phyloP scores from a whole-genome alignment of 1,140 invertebrate species.

The Pristionchus pacificus region DNA sequence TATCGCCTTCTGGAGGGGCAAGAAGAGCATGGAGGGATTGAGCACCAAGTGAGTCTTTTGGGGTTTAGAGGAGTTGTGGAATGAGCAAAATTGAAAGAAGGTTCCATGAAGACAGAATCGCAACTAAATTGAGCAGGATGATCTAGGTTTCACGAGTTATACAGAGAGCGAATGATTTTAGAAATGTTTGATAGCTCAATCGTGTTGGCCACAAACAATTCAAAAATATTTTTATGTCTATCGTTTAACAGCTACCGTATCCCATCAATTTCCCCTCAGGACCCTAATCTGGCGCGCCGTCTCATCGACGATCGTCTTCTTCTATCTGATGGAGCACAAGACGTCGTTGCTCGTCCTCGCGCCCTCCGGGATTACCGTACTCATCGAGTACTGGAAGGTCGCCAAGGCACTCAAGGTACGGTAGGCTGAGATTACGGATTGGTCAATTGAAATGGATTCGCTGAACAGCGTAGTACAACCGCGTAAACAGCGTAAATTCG shows the following conservation, averaged over 20 bases:
- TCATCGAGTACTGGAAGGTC: slow-evolving; percentile 72
- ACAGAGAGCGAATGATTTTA: too few relatives aligned
- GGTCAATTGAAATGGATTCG: slow-evolving; percentile 25
- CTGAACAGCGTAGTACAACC: slow-evolving; percentile 4
- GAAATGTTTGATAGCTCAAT: too few relatives aligned
- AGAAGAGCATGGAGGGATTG: slow-evolving; percentile 78
- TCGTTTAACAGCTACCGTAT: too few relatives aligned
- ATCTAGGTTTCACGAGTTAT: too few relatives aligned
- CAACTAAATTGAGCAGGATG: too few relatives aligned
- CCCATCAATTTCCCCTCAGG: slow-evolving; percentile 32
- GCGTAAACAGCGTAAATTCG: too few relatives aligned
- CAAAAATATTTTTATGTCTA: too few relatives aligned
- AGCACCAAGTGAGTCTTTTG: slow-evolving; percentile 68
- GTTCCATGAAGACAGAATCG: too few relatives aligned
- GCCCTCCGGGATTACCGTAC: slow-evolving; percentile 75
- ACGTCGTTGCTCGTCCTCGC: slow-evolving; percentile 83
- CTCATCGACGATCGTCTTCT: slow-evolving; percentile 84
- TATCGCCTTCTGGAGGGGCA: slow-evolving; percentile 83
- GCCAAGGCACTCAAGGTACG: slow-evolving; percentile 71
- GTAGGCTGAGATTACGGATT: background rate
- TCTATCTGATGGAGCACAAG: slow-evolving; percentile 86
- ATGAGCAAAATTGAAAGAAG: slow-evolving; percentile 3
- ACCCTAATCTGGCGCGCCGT: slow-evolving; percentile 77
- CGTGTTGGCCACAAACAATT: too few relatives aligned
- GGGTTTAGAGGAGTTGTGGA: background rate